Percentiles rank a stretch among this genome's conserved stretches.
Conservation (phyloP, 2,113 vertebrate genomes). For the Aphelocoma coerulescens region DNA sequence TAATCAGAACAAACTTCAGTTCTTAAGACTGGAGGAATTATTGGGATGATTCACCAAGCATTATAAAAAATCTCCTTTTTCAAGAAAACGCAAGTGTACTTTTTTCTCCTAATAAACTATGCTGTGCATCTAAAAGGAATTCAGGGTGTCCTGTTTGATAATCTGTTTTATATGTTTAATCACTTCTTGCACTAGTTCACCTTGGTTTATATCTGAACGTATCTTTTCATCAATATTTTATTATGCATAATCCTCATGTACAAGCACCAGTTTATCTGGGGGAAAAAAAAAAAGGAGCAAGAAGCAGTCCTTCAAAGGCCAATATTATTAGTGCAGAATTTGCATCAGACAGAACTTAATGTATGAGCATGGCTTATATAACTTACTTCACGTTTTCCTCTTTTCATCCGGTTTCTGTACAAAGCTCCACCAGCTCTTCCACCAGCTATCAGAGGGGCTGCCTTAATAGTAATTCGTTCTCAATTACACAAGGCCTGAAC, state of each 20-base stretch:
- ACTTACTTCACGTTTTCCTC: not conserved
- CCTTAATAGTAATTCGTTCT: not conserved
- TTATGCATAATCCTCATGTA: not conserved
- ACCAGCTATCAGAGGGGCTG: not conserved
- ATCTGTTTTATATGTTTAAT: not conserved
- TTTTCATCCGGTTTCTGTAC: not conserved
- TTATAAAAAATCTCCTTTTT: not conserved
- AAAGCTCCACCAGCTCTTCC: not conserved
- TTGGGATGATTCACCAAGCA: not conserved
- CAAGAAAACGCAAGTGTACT: not conserved
- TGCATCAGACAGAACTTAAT: not conserved
- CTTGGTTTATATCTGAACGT: not conserved
- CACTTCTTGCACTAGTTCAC: not conserved
- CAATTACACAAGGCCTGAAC: not conserved
- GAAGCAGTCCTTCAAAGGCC: not conserved
- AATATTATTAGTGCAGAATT: not conserved
- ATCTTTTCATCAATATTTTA: not conserved
- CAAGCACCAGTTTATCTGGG: not conserved
- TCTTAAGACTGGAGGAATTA: not conserved
- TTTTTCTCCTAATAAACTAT: not conserved
- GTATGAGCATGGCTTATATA: not conserved
- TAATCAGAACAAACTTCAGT: not conserved
- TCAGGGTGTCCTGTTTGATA: not conserved
- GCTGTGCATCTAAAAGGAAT: not conserved
- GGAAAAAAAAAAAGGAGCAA: not conserved